phyloP scores from a whole-genome alignment of 2,113 vertebrate genomes.

The Phylloscopus whistleri region DNA sequence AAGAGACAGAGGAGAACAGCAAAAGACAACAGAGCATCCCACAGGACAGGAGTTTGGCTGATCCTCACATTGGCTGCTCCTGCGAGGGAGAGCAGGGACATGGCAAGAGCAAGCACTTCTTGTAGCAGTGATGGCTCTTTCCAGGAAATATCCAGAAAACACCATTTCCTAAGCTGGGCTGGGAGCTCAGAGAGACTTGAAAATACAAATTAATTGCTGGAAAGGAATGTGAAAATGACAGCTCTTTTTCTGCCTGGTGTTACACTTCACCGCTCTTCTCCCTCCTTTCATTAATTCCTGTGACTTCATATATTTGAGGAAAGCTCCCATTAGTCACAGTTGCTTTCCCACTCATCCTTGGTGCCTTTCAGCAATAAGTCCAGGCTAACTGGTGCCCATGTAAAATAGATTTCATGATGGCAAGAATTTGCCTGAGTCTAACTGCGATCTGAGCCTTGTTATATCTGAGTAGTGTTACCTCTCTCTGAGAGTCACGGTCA shows the following conservation, averaged over 20 bases:
- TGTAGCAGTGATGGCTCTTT: background rate
- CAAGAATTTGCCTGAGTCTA: background rate
- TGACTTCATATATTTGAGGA: conserved; percentile 19
- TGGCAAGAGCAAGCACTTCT: background rate
- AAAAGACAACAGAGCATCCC: background rate
- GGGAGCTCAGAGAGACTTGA: background rate
- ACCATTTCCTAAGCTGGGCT: background rate
- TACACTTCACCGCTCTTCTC: conserved; percentile 16
- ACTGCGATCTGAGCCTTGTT: background rate
- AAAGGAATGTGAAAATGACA: conserved; percentile 10
- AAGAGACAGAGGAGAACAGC: too few relatives aligned
- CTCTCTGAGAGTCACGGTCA: background rate
- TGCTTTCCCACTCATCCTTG: conserved; percentile 59
- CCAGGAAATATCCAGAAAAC: background rate
- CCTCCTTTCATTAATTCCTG: conserved; percentile 45
- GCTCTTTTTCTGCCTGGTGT: background rate
- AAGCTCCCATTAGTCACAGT: conserved; percentile 58
- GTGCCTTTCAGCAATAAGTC: conserved; percentile 10
- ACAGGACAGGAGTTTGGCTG: background rate
- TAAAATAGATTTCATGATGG: background rate
- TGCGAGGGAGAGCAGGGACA: fast-evolving
- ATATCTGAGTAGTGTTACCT: background rate
- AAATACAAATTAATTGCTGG: conserved; percentile 28
- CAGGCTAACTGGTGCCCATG: background rate
- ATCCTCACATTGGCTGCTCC: background rate